A percentile compares a stretch with the other conserved stretches of the same genome.
Evolutionary conservation across 2,888 invertebrate genomes (phyloP).

Genomic region (Cataglyphis cursor): DNA sequence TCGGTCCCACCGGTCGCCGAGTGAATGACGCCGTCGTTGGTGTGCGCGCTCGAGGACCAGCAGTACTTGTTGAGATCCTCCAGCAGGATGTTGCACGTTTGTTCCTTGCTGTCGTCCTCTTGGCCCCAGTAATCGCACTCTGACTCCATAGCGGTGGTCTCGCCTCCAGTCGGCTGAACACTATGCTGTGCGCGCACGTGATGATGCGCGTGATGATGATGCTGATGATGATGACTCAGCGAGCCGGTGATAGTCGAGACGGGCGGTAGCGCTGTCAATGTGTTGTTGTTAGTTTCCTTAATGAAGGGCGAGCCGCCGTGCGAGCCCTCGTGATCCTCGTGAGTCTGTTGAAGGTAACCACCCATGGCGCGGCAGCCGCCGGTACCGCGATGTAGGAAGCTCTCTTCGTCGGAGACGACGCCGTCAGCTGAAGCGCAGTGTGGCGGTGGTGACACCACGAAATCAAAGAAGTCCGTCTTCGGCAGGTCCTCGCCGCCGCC

Average conservation of each 20-base stretch:
- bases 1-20: slow-evolving; percentile 85
- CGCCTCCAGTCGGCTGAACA: slow-evolving; percentile 86
- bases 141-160: slow-evolving; percentile 88
- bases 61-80: slow-evolving; percentile 95
- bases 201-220: slow-evolving; percentile 78
- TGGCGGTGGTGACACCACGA: slow-evolving; percentile 91
- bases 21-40: slow-evolving; percentile 87
- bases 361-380: slow-evolving; percentile 76
- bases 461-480: slow-evolving; percentile 96
- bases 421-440: slow-evolving; percentile 86
- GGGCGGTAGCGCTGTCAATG: slow-evolving; percentile 86
- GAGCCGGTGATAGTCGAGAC: slow-evolving; percentile 85
- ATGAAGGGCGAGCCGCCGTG: slow-evolving; percentile 84
- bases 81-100: slow-evolving; percentile 87
- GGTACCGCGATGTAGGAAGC: slow-evolving; percentile 87
- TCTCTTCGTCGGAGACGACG: slow-evolving; percentile 89
- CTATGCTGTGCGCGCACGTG: slow-evolving; percentile 72
- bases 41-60: slow-evolving; percentile 88
- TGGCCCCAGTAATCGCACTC: slow-evolving; percentile 90
- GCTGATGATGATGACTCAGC: slow-evolving; percentile 78
- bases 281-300: slow-evolving; percentile 89
- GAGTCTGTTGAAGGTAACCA: slow-evolving; percentile 81
- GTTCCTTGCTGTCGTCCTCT: slow-evolving; percentile 87
- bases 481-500: slow-evolving; percentile 90
- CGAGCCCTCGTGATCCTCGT: slow-evolving; percentile 79